Evolutionary conservation across 2,113 vertebrate genomes (phyloP), one percentile per base, ranked within the genome.

Genomic region (Echinops telfairi): DNA sequence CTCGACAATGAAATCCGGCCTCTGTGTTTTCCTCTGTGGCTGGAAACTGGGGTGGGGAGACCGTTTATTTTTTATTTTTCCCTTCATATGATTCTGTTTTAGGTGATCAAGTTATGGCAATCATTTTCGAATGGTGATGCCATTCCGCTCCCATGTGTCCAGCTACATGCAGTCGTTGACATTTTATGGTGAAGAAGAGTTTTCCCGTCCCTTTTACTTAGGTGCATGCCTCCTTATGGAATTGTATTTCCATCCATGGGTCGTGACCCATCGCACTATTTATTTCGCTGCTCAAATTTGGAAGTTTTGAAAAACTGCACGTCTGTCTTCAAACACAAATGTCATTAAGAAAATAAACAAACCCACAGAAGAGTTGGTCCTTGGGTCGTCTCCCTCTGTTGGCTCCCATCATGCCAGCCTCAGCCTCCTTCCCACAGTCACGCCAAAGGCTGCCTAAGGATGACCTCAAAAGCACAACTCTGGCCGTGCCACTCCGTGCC

Each of bases 261-360:
- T 40, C 40, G 40, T 40, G 40, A 40, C 3, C 40, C 40, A 40
- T 40, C 40, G 40, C 40, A 40, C 40, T 40, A 40, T 40, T 40
- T 40, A 40, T 40, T 40, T 40, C 7, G 40, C 40, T 40, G 40
- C 40, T 40, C 40, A 40, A 40, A 40, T 40, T 40, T 40, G 3
- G 31, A 76, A 58, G 4, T 25, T 76, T 60, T 75, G 60, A 19
- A 70, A 78, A 89, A 79, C 10, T 60, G 4, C 64, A 58, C 33
- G 3, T 70, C 25, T 85, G 40, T 53, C 83, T 82, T 83, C 73
- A 91, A 80, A 78, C 57, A 81, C 76, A 81, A 93, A 87, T 86
- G 91, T 62, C 76, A 75, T 68, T 84, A 58, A 58, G 78, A 84
- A 40, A 92, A 88, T 29, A 84, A 40, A 40, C 40, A 40, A 40